Conservation (phyloP, 2,888 invertebrate genomes). For the Exocentrus adspersus region DNA sequence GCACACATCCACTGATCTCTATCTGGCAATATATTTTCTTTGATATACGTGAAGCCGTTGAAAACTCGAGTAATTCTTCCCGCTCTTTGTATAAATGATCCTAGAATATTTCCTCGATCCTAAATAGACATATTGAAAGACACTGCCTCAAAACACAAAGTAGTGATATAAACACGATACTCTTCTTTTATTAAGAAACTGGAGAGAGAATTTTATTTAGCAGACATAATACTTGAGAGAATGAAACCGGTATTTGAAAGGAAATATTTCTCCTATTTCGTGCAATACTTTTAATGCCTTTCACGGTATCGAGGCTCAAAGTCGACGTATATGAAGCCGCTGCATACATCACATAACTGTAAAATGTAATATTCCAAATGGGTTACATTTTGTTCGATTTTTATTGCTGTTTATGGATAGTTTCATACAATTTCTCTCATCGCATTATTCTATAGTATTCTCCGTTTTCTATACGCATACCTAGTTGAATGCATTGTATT, state of each 20-base stretch:
- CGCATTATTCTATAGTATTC: background rate
- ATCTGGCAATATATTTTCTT: constrained; percentile 26
- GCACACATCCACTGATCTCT: constrained; percentile 10
- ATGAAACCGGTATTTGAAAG: constrained; percentile 16
- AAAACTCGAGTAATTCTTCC: constrained; percentile 32
- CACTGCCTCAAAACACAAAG: constrained; percentile 26
- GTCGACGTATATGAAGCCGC: constrained; percentile 7
- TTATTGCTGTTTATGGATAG: constrained; percentile 1
- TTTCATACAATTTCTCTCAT: background rate
- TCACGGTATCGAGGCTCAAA: constrained; percentile 7
- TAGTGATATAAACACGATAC: constrained; percentile 36
- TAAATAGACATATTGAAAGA: constrained; percentile 26
- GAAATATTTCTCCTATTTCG: constrained; percentile 25
- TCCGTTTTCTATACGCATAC: no score
- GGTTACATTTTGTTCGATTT: constrained; percentile 18
- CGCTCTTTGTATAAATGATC: constrained; percentile 28
- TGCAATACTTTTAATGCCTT: constrained; percentile 23
- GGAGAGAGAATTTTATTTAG: constrained; percentile 24
- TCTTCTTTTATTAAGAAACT: constrained; percentile 32
- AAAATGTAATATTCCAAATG: constrained; percentile 23
- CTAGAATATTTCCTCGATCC: constrained; percentile 20
- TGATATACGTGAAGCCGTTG: constrained; percentile 34
- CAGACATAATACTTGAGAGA: constrained; percentile 17
- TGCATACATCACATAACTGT: constrained; percentile 20
- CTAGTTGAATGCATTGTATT: no score